Evolutionary conservation across 2,888 invertebrate species (phyloP), one percentile per base, ranked within the genome.

Genomic region (Cosmopolites sordidus): DNA sequence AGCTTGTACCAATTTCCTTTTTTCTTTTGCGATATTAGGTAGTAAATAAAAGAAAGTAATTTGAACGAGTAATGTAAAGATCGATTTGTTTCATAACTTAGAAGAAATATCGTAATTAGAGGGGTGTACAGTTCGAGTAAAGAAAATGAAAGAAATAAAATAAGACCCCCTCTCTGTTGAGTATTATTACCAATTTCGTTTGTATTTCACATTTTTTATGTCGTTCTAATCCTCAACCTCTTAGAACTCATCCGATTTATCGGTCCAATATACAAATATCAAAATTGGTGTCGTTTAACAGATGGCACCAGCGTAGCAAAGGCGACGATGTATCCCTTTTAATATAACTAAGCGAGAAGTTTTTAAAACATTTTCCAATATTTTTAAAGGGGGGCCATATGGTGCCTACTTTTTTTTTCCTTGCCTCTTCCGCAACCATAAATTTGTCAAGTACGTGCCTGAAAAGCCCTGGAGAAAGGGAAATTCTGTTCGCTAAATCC

Each of bases 361-460:
- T 56, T 56, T 56, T 56, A 44, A 56, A 56, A 51, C 52, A 52
- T 56, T 56, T 56, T 49, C 52, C 52, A 41, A 56, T 52, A 52
- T 52, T 56, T 56, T 52, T 52, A 48, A 56, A 49, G 11, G 54
- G 53, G 55, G 48, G 53, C 59, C 60, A 59, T 58, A 55, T 60
- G 62, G 58, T 52, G 57, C 58, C 22, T 22, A 22, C 22, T 22
- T 22, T 22, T 22, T 5, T 22, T 8, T 22, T n/a, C 33, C 33
- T n/a, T 4, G 12, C 33, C n/a, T 12, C 60, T 59, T 55, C 42
- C 33, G 33, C 16, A 15, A 56, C 58, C 55, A 57, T 52, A 60
- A 58, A 60, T 60, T 58, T 60, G 58, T 54, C 60, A 57, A 58
- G 53, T 61, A 62, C 62, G 62, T 62, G 62, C 60, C 58, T 55